Evolutionary conservation across 1,140 invertebrate genomes (phyloP), one percentile per base, ranked within the genome.

Genomic region (Papilio helenus): DNA sequence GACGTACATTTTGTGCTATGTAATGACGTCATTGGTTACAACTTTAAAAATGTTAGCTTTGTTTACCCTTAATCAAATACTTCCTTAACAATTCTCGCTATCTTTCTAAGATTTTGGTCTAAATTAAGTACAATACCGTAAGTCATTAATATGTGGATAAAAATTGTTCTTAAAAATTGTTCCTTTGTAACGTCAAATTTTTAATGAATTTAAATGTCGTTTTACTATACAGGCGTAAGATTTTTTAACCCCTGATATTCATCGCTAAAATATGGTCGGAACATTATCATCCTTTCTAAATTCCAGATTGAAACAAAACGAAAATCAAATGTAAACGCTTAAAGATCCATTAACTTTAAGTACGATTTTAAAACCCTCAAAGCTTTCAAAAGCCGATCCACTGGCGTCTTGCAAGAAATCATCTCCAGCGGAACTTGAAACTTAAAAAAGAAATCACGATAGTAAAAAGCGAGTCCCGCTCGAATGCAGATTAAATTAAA

Each of bases 401-500:
- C 49, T 34, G 16, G 73, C 26, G 18, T 65, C 73, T 76, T 51
- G 18, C 39, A 65, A 61, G 76, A 65, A 77, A 65, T 77, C 72
- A 73, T 46, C 72, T 44, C 20, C 44, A 73, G 44, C 4, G 3
- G n/a, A 73, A 73, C 72, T 74, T 26, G 23, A 51, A 76, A n/a
- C 26, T 39, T 34, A 42, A 77, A 77, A 46, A 34, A 55, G 76
- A 61, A 77, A 44, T 23, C 18, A n/a, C 18, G 76, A 65, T 61
- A 77, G 76, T 34, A 61, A 65, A 65, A 77, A 65, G 76, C 76
- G 55, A 49, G 55, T 65, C 55, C n/a, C 34, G 74, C 74, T 77
- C 51, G n/a, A 61, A 77, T 77, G 55, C 76, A 61, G 76, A 77
- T 77, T 77, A 77, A 77, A 77, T 77, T 77, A 77, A 77, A 77